phyloP scores from a whole-genome alignment of 2,113 vertebrate genomes.

The Acrocephalus kingi region DNA sequence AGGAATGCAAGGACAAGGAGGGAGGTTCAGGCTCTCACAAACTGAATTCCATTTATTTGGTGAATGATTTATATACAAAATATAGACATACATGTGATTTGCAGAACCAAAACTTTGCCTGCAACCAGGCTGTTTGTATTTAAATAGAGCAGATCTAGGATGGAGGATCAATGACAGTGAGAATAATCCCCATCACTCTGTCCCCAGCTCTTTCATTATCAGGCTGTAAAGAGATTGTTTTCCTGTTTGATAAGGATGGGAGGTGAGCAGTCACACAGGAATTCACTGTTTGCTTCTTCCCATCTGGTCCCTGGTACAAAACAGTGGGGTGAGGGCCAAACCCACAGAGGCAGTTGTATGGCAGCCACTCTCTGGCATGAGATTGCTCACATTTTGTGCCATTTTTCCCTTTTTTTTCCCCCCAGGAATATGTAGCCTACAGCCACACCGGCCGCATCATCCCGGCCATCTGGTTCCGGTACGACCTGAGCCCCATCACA shows the following conservation, averaged over 20 bases:
- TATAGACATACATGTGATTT: not conserved
- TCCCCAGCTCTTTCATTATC: not conserved
- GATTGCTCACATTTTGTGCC: not conserved
- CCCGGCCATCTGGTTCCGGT: constrained; percentile 98
- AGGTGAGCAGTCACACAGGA: not conserved
- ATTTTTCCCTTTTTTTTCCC: not conserved
- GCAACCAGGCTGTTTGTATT: not conserved
- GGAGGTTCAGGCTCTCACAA: not conserved
- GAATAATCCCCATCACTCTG: not conserved
- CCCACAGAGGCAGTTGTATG: not conserved
- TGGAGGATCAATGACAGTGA: not conserved
- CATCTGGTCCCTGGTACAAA: not conserved
- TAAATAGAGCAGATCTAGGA: not conserved
- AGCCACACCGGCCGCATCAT: constrained; percentile 98
- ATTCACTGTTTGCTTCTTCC: not conserved
- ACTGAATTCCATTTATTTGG: not conserved
- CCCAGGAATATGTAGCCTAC: constrained; percentile 94
- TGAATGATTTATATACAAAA: not conserved
- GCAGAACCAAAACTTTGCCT: not conserved
- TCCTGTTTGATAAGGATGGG: not conserved
- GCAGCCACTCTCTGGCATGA: not conserved
- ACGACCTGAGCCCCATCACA: constrained; percentile 98
- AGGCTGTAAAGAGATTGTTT: not conserved
- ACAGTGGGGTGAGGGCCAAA: not conserved
- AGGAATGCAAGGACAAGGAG: not conserved